These are phyloP conservation scores for Pseudopleuronectes americanus DNA, from an alignment of 2,797 vertebrate genomes.

Conservation along the genomic window DNA sequence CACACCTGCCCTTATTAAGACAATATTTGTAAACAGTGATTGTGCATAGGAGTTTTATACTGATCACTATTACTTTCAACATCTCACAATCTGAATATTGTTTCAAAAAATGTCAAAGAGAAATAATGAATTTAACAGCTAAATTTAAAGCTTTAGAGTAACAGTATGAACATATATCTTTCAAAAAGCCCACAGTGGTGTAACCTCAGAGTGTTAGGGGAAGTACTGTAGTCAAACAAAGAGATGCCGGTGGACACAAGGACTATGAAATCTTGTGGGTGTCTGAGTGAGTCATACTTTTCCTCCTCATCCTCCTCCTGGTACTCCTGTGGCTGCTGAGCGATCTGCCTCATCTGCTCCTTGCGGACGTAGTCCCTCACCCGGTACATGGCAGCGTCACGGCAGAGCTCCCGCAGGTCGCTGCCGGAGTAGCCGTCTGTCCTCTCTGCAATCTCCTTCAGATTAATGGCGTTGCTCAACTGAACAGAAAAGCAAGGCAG, in stretches of 20 bases:
- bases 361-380: constrained; percentile 86
- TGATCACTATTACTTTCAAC: neutral
- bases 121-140: no score
- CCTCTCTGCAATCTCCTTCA: constrained; percentile 84
- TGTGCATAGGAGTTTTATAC: neutral
- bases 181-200: neutral
- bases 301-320: constrained; percentile 78
- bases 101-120: no score
- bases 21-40: neutral
- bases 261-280: constrained; percentile 37
- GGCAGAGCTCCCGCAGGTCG: constrained; percentile 86
- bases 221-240: constrained; percentile 15
- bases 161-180: no score
- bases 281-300: constrained; percentile 68
- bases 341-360: constrained; percentile 87
- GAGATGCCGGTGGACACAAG: constrained; percentile 13
- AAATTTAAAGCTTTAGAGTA: no score
- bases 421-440: constrained; percentile 84
- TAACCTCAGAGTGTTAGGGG: neutral
- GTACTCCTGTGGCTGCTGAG: constrained; percentile 76
- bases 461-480: constrained; percentile 84
- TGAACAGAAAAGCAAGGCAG: constrained; percentile 48
- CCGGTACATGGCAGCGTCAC: constrained; percentile 85
- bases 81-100: no score
- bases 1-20: no score